These are phyloP conservation scores for Trileptium ribeirensis DNA, from an alignment of 2,888 invertebrate species.

Conservation along the genomic window DNA sequence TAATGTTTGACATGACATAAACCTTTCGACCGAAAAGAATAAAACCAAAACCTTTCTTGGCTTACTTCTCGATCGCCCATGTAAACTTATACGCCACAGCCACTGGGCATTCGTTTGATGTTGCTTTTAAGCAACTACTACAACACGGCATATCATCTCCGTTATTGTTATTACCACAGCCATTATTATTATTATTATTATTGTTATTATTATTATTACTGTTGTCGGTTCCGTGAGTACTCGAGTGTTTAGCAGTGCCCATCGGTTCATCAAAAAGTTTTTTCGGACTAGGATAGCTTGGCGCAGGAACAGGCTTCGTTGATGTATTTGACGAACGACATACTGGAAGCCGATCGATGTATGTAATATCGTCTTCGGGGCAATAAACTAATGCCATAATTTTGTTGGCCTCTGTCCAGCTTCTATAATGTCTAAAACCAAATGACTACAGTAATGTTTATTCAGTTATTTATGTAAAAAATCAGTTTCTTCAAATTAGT, in stretches of 20 bases:
- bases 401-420: too few species aligned
- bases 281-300: too few species aligned
- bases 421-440: too few species aligned
- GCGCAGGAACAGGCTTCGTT: not conserved
- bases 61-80: not conserved
- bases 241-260: too few species aligned
- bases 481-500: too few species aligned
- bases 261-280: too few species aligned
- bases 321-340: not conserved
- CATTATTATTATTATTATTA: not conserved
- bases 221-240: not conserved
- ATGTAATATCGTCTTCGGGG: not conserved
- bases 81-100: not conserved
- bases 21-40: too few species aligned
- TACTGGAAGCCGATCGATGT: not conserved
- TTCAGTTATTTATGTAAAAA: too few species aligned
- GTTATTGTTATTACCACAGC: not conserved
- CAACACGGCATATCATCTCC: not conserved
- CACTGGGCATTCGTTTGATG: not conserved
- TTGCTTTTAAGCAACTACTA: not conserved
- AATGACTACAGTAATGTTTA: too few species aligned
- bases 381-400: not conserved
- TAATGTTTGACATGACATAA: too few species aligned
- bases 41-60: too few species aligned
- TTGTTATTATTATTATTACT: not conserved